A percentile compares a stretch with the other conserved stretches of the same genome.
Evolutionary conservation across 2,888 invertebrate genomes (phyloP).

Genomic region (Melanargia galathea): DNA sequence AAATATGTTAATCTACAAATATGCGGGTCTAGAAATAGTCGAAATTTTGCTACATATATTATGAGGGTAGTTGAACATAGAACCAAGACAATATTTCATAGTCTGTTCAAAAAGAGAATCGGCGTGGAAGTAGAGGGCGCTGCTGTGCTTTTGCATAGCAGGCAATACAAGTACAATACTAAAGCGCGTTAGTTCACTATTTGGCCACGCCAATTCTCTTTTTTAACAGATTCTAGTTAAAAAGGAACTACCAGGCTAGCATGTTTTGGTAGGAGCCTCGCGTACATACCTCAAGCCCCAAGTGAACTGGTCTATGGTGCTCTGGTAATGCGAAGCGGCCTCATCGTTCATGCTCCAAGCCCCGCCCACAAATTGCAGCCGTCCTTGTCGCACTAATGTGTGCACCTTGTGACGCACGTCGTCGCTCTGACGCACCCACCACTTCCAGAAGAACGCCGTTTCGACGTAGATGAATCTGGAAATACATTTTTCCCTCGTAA

Average conservation of each 20-base stretch:
- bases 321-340: conserved; percentile 87
- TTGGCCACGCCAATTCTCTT: no score
- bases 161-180: no score
- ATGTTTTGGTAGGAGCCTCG: conserved; percentile 15
- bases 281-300: conserved; percentile 85
- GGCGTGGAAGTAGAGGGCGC: no score
- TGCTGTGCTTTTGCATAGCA: no score
- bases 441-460: conserved; percentile 92
- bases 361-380: conserved; percentile 89
- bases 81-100: no score
- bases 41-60: no score
- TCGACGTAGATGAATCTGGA: conserved; percentile 94
- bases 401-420: conserved; percentile 82
- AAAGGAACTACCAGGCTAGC: neutral
- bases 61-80: no score
- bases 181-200: no score
- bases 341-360: conserved; percentile 94
- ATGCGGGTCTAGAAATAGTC: no score
- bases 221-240: neutral
- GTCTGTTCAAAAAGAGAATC: no score
- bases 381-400: conserved; percentile 86
- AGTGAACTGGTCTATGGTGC: conserved; percentile 88
- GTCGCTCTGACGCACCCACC: conserved; percentile 89
- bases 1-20: no score
- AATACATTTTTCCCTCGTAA: neutral